Conservation (phyloP, 1,140 invertebrate genomes). For the Brachionus asplanchnoidis region DNA sequence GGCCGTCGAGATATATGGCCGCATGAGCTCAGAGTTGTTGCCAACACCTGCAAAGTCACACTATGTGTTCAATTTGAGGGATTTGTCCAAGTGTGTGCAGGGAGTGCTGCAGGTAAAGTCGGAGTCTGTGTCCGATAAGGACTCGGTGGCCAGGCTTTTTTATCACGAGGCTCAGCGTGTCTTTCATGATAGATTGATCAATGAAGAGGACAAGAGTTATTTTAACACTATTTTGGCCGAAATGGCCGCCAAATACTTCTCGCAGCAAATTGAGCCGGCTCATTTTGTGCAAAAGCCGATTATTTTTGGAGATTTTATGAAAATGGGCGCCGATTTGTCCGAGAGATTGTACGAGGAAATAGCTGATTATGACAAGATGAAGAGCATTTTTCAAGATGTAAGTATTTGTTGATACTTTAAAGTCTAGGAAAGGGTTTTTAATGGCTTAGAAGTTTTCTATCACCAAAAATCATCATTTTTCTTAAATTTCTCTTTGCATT, state of each 20-base stretch:
- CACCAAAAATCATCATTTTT: too few relatives aligned
- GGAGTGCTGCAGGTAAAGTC: constrained; percentile 52
- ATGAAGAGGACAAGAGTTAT: constrained; percentile 55
- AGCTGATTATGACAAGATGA: constrained; percentile 52
- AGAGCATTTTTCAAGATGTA: constrained; percentile 53
- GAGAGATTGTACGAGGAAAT: constrained; percentile 57
- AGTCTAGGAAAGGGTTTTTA: too few relatives aligned
- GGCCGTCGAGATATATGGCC: constrained; percentile 56
- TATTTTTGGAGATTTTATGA: constrained; percentile 57
- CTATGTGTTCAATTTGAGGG: constrained; percentile 58
- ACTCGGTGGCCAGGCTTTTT: constrained; percentile 52
- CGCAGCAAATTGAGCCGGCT: constrained; percentile 50
- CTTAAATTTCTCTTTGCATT: too few relatives aligned
- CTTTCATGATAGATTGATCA: constrained; percentile 58
- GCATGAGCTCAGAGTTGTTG: constrained; percentile 57
- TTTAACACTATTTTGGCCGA: constrained; percentile 56
- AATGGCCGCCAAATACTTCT: constrained; percentile 56
- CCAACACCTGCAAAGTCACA: constrained; percentile 59
- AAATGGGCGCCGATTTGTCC: constrained; percentile 50
- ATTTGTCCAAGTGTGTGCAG: constrained; percentile 58
- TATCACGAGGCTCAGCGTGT: constrained; percentile 57
- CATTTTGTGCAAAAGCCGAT: constrained; percentile 54
- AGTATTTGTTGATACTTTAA: constrained; percentile 38
- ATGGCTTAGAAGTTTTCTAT: too few relatives aligned
- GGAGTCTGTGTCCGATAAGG: constrained; percentile 11